These are phyloP conservation scores for Erpobdella octoculata DNA, from an alignment of 2,888 invertebrate genomes.

Conservation along the genomic window DNA sequence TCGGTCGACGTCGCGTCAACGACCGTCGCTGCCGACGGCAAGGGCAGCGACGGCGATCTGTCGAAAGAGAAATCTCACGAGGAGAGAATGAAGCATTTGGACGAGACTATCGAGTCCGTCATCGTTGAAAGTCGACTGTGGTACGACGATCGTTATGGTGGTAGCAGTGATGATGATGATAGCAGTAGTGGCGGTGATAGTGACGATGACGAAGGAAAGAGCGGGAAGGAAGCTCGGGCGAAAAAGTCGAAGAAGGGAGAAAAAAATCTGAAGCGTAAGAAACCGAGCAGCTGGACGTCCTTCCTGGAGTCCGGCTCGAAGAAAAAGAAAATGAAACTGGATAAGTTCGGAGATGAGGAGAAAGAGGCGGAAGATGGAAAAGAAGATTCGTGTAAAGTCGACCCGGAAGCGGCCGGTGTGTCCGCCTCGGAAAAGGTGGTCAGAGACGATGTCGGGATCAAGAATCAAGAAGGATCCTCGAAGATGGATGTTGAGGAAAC, in stretches of 20 bases:
- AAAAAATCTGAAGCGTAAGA: background rate
- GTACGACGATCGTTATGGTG: conserved; percentile 13
- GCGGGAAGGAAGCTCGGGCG: too few species aligned
- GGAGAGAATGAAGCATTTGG: background rate
- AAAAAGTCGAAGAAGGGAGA: background rate
- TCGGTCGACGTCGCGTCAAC: background rate
- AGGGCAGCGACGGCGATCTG: background rate
- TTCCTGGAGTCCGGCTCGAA: conserved; percentile 1
- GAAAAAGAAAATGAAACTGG: conserved; percentile 6
- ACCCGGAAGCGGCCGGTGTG: background rate
- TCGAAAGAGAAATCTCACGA: background rate
- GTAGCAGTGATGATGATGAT: background rate
- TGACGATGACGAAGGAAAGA: conserved; percentile 7
- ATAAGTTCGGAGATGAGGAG: background rate
- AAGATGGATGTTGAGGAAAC: background rate
- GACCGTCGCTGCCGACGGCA: background rate
- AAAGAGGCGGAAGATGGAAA: conserved; percentile 13
- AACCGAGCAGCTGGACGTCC: background rate
- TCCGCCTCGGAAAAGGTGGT: background rate
- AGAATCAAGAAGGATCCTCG: background rate
- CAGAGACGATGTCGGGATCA: background rate
- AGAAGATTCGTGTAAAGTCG: background rate
- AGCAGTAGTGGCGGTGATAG: background rate
- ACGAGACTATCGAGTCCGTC: background rate
- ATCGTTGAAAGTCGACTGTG: conserved; percentile 7